These are phyloP conservation scores for Drosophila sucinea DNA, from an alignment of 1,140 invertebrate genomes.

Conservation along the genomic window DNA sequence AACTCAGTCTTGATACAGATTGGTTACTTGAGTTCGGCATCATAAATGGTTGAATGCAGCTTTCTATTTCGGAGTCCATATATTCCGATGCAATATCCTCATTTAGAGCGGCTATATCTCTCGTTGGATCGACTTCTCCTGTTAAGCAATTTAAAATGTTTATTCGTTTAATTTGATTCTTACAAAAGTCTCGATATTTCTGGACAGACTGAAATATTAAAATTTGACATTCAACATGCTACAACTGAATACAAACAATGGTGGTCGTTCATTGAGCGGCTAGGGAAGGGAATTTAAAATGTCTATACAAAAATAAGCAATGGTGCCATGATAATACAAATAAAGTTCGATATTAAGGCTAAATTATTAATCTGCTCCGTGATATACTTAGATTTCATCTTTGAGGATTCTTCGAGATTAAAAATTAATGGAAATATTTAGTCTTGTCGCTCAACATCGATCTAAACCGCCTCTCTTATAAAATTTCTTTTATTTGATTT, in stretches of 20 bases:
- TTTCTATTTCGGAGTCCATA: slow-evolving; percentile 87
- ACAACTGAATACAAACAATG: no score
- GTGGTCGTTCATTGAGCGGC: no score
- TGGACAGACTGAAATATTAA: background rate
- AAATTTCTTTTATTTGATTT: background rate
- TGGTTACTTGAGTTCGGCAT: slow-evolving; percentile 83
- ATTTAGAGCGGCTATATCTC: slow-evolving; percentile 88
- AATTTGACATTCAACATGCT: background rate
- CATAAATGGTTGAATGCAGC: slow-evolving; percentile 85
- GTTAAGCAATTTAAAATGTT: background rate
- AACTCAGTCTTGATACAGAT: slow-evolving; percentile 86
- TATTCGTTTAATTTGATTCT: background rate
- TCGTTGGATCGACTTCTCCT: slow-evolving; percentile 84
- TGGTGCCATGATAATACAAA: no score
- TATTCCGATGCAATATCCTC: slow-evolving; percentile 90
- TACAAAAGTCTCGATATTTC: background rate
- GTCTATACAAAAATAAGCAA: no score
- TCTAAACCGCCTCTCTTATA: no score
- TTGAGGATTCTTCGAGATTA: no score
- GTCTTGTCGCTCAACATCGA: no score
- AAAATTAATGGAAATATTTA: no score
- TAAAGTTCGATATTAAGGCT: no score
- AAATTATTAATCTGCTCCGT: no score
- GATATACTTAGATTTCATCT: no score
- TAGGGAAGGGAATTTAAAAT: no score